phyloP scores from a whole-genome alignment of 2,888 invertebrate species.

The Drosophila pseudotakahashii region DNA sequence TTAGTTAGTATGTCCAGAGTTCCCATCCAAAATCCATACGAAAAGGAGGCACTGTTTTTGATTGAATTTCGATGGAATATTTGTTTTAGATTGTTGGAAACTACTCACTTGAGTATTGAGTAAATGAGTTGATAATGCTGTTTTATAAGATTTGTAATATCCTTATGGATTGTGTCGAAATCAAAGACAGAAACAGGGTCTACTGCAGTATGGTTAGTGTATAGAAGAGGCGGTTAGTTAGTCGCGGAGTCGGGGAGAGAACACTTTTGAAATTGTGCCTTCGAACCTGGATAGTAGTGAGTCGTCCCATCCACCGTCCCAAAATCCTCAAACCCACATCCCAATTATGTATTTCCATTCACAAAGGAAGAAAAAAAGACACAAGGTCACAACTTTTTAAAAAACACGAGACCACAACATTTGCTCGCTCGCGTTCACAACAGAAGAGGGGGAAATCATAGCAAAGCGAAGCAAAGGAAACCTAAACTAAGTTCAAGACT shows the following conservation, averaged over 20 bases:
- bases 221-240: constrained; percentile 31
- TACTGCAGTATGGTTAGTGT: constrained; percentile 52
- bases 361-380: constrained; percentile 23
- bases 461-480: constrained; percentile 22
- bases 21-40: constrained; percentile 19
- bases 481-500: constrained; percentile 82
- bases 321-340: background rate
- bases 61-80: background rate
- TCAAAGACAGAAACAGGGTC: too few species aligned
- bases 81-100: background rate
- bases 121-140: background rate
- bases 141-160: background rate
- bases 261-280: constrained; percentile 78
- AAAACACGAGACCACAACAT: constrained; percentile 3
- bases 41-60: background rate
- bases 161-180: too few species aligned
- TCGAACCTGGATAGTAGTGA: constrained; percentile 69
- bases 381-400: constrained; percentile 29
- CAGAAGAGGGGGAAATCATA: constrained; percentile 12
- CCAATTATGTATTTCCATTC: constrained; percentile 19
- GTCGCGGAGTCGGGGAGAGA: constrained; percentile 19
- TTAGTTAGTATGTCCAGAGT: constrained; percentile 25
- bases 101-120: background rate
- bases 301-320: constrained; percentile 11
- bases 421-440: too few species aligned